Base-by-base conservation (phyloP, 2,113 vertebrate species). In the Prunella himalayana region DNA sequence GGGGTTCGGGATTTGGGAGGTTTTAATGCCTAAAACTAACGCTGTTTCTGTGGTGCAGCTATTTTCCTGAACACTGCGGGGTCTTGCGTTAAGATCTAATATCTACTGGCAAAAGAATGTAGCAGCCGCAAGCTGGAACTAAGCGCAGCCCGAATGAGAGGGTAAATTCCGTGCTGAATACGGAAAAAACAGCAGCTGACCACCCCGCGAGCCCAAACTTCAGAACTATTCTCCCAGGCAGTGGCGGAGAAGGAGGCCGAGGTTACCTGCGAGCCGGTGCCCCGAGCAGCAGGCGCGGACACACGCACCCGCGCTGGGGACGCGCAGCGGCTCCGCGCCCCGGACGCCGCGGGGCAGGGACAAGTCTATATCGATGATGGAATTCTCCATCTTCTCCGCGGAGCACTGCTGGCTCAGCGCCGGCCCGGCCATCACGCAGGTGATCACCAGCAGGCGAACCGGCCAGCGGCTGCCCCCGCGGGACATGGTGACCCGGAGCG, bases 321-420 rank as follows among this genome's bases (percentile, higher is more conserved):
- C 59, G 16, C 82, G 50, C 30, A 82, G 15, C 0, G 98, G 98
- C 54, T 98, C 98, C 1, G 53, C 90, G 33, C 98, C 97, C 37
- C 95, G 44, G 56, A 98, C 42, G 45, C 98, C 98, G 31, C 23
- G 93, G 39, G 97, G 56, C 73, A 98, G 95, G 2, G 98, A 97
- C 2, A 86, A 9, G 42, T 78, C 49, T 23, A 98, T 94, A 14
- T 98, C 97, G 82, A 98, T 59, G 63, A 97, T 72, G n/a, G 93
- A 18, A 19, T 97, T 81, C 44, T 95, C 97, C 35, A 90, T 73
- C 31, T 88, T 95, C 93, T 97, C 56, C 1, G 28, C 68, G 7
- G 91, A 89, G 35, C 98, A 98, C 20, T 84, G 71, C 23, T 70
- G 97, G 17, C 94, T 11, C 28, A 35, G 30, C 5, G 76, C 70